phyloP scores from a whole-genome alignment of 2,888 invertebrate species.

The Noctua pronuba region DNA sequence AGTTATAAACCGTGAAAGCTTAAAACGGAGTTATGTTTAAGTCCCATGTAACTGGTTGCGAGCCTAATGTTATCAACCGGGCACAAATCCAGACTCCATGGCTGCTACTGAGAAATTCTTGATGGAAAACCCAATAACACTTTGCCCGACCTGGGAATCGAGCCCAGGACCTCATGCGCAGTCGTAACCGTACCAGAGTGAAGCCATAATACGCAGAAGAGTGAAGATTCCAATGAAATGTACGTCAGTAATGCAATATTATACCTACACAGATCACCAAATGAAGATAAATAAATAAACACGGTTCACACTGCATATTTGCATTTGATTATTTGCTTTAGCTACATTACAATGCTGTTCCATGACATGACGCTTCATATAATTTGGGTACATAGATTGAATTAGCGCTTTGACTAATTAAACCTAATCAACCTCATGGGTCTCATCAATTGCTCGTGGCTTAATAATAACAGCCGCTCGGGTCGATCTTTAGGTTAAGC shows the following conservation, averaged over 20 bases:
- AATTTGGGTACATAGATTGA: not conserved
- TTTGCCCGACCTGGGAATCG: not conserved
- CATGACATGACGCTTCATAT: conserved; percentile 22
- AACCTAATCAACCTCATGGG: not conserved
- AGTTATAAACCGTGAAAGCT: no score
- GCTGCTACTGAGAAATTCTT: not conserved
- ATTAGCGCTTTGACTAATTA: not conserved
- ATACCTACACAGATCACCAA: not conserved
- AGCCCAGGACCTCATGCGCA: not conserved
- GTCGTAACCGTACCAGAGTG: not conserved
- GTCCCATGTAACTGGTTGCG: no score
- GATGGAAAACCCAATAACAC: not conserved
- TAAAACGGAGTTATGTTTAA: no score
- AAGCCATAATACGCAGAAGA: not conserved
- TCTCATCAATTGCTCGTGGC: rapidly evolving
- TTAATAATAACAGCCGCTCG: no score
- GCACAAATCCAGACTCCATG: no score
- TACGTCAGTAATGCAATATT: not conserved
- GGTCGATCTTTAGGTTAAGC: no score
- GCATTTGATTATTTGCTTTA: conserved; percentile 22
- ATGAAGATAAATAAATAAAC: conserved; percentile 17
- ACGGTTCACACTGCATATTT: conserved; percentile 13
- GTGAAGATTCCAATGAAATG: conserved; percentile 1
- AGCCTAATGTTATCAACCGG: no score
- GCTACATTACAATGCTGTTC: conserved; percentile 3